phyloP scores from a whole-genome alignment of 2,113 vertebrate genomes.

The Tonatia bakeri region DNA sequence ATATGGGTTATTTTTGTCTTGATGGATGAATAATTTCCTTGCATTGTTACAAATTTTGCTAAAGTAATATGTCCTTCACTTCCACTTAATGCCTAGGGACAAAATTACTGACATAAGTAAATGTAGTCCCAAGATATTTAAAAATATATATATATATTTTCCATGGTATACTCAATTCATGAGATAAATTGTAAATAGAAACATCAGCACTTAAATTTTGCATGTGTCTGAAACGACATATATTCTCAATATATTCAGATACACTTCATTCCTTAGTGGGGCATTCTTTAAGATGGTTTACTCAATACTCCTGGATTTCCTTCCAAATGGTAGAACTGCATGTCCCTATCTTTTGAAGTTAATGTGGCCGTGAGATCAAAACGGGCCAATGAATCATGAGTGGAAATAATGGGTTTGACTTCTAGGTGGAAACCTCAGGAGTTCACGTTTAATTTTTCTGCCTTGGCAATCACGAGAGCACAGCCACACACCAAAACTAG shows the following conservation, averaged over 20 bases:
- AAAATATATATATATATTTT: neutral
- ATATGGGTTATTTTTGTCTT: neutral
- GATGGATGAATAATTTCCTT: neutral
- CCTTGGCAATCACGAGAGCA: neutral
- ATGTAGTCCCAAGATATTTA: neutral
- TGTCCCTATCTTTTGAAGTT: neutral
- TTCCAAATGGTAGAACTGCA: neutral
- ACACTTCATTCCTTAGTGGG: neutral
- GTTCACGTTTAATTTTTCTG: neutral
- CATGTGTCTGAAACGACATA: neutral
- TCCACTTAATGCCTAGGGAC: neutral
- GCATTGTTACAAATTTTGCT: neutral
- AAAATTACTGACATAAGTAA: slow-evolving; percentile 3
- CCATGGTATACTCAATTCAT: neutral
- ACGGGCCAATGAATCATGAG: neutral
- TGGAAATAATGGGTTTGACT: neutral
- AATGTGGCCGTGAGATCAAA: neutral
- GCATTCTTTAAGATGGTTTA: neutral
- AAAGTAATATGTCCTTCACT: neutral
- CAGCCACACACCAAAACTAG: neutral
- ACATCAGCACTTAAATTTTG: neutral
- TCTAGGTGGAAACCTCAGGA: neutral
- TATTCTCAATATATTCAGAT: neutral
- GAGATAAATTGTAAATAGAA: neutral
- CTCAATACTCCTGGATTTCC: neutral